Evolutionary conservation across 2,888 invertebrate species (phyloP).

Genomic region (Cryptus viduatorius): DNA sequence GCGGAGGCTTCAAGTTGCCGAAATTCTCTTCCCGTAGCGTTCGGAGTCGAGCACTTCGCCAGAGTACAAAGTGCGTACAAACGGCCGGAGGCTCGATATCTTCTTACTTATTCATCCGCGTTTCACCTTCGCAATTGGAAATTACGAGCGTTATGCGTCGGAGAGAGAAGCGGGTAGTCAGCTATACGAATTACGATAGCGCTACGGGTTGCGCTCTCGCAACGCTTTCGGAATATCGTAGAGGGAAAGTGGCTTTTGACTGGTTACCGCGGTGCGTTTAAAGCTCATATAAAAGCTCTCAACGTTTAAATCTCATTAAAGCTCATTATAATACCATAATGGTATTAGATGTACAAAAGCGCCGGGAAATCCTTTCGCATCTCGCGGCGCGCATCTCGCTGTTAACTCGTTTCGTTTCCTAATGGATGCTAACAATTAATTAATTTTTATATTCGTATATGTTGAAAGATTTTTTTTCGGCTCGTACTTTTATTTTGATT

Average conservation of each 20-base stretch:
- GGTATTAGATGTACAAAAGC: slow-evolving; percentile 57
- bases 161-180: slow-evolving; percentile 41
- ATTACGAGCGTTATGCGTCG: slow-evolving; percentile 62
- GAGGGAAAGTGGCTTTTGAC: slow-evolving; percentile 7
- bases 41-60: slow-evolving; percentile 74
- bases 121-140: slow-evolving; percentile 76
- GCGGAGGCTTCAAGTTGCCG: slow-evolving; percentile 57
- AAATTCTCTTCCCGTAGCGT: slow-evolving; percentile 31
- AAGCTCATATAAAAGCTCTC: slow-evolving; percentile 71
- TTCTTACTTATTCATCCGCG: slow-evolving; percentile 84
- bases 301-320: slow-evolving; percentile 62
- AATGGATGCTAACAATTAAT: background rate
- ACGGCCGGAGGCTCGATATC: slow-evolving; percentile 82
- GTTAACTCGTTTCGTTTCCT: background rate
- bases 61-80: slow-evolving; percentile 82
- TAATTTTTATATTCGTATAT: background rate
- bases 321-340: slow-evolving; percentile 57
- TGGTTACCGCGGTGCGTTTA: slow-evolving; percentile 69
- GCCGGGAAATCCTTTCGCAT: slow-evolving; percentile 26
- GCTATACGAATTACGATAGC: slow-evolving; percentile 31
- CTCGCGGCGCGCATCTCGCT: background rate
- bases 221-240: slow-evolving; percentile 24
- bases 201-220: slow-evolving; percentile 29
- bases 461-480: background rate
- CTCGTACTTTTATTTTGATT: background rate